Conservation (phyloP, 2,888 invertebrate species). For the Amiota mariae region DNA sequence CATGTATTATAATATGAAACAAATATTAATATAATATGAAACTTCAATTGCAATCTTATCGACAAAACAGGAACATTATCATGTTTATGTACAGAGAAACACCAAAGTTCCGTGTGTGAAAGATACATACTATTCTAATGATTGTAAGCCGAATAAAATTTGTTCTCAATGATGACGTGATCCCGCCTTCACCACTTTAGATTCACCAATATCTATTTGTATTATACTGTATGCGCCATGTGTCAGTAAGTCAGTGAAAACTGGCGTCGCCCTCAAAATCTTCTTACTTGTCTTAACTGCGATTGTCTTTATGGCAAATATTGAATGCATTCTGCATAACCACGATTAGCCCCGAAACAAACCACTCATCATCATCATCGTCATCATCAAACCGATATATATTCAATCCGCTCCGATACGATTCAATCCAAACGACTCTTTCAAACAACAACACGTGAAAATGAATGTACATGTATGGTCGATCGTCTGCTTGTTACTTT, state of each 20-base stretch:
- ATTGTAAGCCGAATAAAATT: not conserved
- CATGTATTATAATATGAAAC: conserved; percentile 42
- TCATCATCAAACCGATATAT: not conserved
- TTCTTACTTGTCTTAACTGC: not conserved
- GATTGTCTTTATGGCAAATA: conserved; percentile 11
- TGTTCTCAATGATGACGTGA: conserved; percentile 58
- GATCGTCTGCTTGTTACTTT: not conserved
- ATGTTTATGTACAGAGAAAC: conserved; percentile 25
- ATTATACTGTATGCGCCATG: conserved; percentile 51
- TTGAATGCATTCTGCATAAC: not conserved
- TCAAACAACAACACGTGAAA: conserved; percentile 14
- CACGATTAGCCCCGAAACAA: not conserved
- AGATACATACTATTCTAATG: not conserved
- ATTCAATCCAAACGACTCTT: conserved; percentile 1
- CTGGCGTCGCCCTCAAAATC: conserved; percentile 51
- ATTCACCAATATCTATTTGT: conserved; percentile 61
- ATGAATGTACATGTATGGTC: conserved; percentile 19
- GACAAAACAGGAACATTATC: too few relatives aligned
- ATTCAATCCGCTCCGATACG: conserved; percentile 18
- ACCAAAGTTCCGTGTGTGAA: conserved; percentile 39
- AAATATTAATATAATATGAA: too few relatives aligned
- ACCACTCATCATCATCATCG: not conserved
- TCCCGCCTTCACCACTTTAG: conserved; percentile 48
- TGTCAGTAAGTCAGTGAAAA: conserved; percentile 59
- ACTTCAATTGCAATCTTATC: too few relatives aligned